These are phyloP conservation scores for Anabacerthia variegaticeps DNA, from an alignment of 2,797 vertebrate genomes.

Conservation along the genomic window DNA sequence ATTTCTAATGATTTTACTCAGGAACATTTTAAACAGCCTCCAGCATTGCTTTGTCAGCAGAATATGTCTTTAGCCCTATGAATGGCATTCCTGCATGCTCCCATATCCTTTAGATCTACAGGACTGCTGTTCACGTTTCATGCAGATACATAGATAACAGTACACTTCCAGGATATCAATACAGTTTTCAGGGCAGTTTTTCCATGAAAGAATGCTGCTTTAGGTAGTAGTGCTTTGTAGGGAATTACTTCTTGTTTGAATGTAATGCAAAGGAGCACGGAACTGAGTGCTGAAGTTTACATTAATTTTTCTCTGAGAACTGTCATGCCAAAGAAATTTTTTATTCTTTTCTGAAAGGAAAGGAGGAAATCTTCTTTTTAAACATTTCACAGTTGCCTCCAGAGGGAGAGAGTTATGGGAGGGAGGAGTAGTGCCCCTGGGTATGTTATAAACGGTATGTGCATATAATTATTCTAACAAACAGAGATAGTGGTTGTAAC, in stretches of 20 bases:
- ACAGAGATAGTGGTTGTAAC: not conserved
- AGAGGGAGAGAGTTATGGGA: not conserved
- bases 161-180: rapidly evolving
- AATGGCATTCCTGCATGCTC: not conserved
- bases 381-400: not conserved
- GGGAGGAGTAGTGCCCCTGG: not conserved
- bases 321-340: not conserved
- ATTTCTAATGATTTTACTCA: not conserved
- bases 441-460: not conserved
- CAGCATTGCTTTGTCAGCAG: not conserved
- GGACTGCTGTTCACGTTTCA: not conserved
- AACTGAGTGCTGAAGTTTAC: not conserved
- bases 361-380: not conserved
- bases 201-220: not conserved
- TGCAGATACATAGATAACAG: not conserved
- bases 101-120: not conserved
- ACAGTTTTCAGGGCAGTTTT: not conserved
- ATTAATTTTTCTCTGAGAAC: not conserved
- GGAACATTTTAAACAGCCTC: not conserved
- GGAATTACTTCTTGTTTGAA: not conserved
- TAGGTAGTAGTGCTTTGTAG: not conserved
- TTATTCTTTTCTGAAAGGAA: not conserved
- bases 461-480: not conserved
- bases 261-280: not conserved
- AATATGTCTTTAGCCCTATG: not conserved